These are phyloP conservation scores for Pocillopora meandrina DNA, from an alignment of 92 coral and sea anemone species.

Conservation along the genomic window DNA sequence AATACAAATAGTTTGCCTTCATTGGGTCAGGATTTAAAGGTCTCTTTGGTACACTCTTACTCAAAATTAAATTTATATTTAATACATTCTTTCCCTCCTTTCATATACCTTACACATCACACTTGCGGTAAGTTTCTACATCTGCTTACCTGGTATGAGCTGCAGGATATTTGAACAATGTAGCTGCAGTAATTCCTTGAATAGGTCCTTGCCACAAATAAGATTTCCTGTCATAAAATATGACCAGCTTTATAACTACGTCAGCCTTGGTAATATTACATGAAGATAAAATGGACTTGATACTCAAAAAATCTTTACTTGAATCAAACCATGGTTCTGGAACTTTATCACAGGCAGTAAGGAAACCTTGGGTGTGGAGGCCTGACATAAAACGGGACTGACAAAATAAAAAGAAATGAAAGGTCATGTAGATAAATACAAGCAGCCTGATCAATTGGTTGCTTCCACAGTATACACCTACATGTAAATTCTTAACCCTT, in stretches of 20 bases:
- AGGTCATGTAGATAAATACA: neutral
- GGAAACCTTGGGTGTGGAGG: constrained; percentile 42
- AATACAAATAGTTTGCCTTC: no score
- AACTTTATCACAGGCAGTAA: constrained; percentile 40
- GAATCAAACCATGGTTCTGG: constrained; percentile 64
- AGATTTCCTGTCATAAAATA: constrained; percentile 56
- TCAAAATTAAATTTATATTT: neutral
- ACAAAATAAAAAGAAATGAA: neutral
- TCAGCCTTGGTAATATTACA: constrained; percentile 26
- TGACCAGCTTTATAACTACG: constrained; percentile 38
- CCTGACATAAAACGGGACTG: constrained; percentile 28
- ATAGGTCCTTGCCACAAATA: constrained; percentile 73
- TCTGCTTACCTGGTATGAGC: constrained; percentile 40
- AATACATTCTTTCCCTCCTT: no score
- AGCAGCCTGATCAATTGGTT: neutral
- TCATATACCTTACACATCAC: no score
- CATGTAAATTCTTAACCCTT: no score
- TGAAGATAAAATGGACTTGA: constrained; percentile 19
- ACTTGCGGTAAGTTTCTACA: no score
- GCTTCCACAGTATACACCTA: no score
- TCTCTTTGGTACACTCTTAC: no score
- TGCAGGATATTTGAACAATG: constrained; percentile 26
- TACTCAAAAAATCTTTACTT: constrained; percentile 26
- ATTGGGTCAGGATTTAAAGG: no score
- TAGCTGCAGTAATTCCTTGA: constrained; percentile 2